Evolutionary conservation across 2,113 vertebrate genomes (phyloP).

Genomic region (Tricholaema leucomelas): DNA sequence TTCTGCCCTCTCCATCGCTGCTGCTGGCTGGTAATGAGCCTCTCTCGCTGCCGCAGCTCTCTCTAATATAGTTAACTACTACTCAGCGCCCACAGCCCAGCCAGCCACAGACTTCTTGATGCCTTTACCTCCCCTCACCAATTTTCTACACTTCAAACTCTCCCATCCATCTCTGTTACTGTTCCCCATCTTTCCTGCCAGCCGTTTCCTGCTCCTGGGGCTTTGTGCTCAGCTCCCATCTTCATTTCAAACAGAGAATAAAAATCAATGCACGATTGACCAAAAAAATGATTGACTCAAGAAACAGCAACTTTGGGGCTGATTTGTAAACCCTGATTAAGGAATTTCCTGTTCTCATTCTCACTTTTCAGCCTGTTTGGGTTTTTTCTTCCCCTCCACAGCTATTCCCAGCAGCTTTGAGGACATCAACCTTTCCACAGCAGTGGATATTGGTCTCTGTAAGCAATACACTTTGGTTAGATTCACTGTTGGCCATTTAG

Average conservation of each 20-base stretch:
- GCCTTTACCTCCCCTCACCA: background rate
- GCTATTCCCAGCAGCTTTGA: background rate
- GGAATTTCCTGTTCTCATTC: background rate
- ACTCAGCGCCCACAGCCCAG: background rate
- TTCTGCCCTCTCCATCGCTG: background rate
- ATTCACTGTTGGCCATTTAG: background rate
- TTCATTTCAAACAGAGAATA: background rate
- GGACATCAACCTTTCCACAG: background rate
- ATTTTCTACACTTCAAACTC: background rate
- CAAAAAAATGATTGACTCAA: background rate
- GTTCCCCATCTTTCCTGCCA: background rate
- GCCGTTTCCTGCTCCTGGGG: background rate
- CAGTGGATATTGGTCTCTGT: background rate
- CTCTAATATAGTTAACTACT: background rate
- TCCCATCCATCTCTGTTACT: background rate
- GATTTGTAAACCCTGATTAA: background rate
- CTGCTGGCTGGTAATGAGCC: background rate
- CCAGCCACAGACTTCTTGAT: background rate
- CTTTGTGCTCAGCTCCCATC: background rate
- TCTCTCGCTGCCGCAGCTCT: fast-evolving
- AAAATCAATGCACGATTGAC: background rate
- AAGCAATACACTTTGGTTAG: background rate
- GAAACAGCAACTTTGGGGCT: background rate
- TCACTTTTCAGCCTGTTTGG: background rate
- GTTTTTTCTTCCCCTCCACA: background rate